These are phyloP conservation scores for Ascidia mentula DNA, from an alignment of 23 tunicate species.

Conservation along the genomic window DNA sequence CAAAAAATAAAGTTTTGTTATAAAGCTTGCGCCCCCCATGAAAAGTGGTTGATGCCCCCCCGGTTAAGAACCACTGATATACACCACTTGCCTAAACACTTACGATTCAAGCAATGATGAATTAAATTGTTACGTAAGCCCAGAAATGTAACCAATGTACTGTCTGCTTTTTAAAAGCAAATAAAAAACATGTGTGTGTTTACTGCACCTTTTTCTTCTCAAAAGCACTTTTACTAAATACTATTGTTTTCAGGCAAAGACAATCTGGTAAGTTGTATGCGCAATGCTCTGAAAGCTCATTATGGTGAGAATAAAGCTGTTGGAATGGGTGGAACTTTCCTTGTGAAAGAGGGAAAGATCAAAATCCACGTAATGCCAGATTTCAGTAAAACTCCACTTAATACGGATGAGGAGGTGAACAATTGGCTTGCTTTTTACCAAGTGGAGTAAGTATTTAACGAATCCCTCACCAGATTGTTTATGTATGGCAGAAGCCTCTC, in stretches of 20 bases:
- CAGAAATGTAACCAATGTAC: no score
- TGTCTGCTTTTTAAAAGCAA: no score
- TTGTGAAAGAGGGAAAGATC: constrained; percentile 64
- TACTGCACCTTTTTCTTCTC: no score
- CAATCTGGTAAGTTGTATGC: constrained; percentile 75
- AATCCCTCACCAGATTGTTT: no score
- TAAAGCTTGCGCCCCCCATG: no score
- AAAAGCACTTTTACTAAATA: no score
- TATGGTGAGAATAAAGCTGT: constrained; percentile 72
- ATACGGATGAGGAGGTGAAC: constrained; percentile 70
- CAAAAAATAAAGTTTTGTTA: no score
- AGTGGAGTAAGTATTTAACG: constrained; percentile 36
- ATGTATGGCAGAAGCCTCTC: no score
- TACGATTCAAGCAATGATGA: neutral
- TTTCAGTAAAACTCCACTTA: constrained; percentile 62
- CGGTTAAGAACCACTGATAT: no score
- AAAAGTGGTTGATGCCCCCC: no score
- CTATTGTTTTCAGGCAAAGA: constrained; percentile 44
- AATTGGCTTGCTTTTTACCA: constrained; percentile 88
- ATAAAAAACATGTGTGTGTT: no score
- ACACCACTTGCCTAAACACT: no score
- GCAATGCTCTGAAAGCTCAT: constrained; percentile 51
- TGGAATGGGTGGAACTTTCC: constrained; percentile 93
- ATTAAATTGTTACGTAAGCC: neutral
- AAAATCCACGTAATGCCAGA: constrained; percentile 99